Conservation (phyloP, 92 coral and sea anemone species). For the Blastomussa wellsi region DNA sequence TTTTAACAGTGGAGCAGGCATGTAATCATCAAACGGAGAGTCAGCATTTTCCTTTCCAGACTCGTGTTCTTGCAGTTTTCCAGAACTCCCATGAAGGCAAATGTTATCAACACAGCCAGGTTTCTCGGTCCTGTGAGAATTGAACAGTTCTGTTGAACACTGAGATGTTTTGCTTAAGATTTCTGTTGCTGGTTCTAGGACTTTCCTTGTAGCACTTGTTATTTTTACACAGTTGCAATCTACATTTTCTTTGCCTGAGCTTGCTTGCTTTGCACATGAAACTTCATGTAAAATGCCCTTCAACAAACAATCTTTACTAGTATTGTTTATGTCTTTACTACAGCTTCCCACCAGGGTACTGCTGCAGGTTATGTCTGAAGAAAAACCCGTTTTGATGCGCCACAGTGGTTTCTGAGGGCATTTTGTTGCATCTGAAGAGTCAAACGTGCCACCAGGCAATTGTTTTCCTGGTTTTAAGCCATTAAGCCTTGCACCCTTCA, state of each 20-base stretch:
- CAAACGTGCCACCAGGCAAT: neutral
- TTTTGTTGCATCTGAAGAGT: neutral
- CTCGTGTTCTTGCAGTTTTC: neutral
- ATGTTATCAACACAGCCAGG: neutral
- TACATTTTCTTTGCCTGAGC: neutral
- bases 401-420: neutral
- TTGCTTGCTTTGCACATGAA: too few species aligned
- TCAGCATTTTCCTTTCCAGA: constrained; percentile 12
- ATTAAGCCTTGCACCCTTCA: neutral
- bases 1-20: constrained; percentile 58
- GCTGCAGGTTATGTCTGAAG: neutral
- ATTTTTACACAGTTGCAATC: neutral
- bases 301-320: neutral
- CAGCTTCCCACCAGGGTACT: neutral
- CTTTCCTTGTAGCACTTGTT: neutral
- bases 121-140: neutral
- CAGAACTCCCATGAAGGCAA: neutral
- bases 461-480: neutral
- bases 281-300: constrained; percentile 8
- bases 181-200: neutral
- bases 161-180: neutral
- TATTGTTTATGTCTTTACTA: neutral
- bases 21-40: constrained; percentile 47
- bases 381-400: neutral
- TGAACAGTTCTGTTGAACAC: neutral